Evolutionary conservation across 2,888 invertebrate genomes (phyloP).

Genomic region (Agrochola lota): DNA sequence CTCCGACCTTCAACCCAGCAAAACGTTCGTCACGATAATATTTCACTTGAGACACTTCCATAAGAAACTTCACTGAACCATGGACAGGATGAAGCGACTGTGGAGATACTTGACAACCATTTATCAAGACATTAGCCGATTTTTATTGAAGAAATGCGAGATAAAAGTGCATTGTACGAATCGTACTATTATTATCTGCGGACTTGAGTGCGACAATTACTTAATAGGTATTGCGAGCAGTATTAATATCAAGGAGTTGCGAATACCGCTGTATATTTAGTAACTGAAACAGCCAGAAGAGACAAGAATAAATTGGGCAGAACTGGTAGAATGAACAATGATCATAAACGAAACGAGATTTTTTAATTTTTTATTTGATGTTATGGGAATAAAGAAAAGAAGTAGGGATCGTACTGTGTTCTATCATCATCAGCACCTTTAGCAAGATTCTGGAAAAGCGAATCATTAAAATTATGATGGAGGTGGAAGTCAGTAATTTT

Average conservation of each 20-base stretch:
- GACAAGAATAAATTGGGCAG: too few species aligned
- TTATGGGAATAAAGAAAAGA: too few species aligned
- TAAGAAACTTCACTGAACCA: slow-evolving; percentile 31
- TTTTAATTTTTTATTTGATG: too few species aligned
- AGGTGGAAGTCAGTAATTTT: too few species aligned
- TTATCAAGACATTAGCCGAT: slow-evolving; percentile 45
- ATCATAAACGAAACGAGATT: too few species aligned
- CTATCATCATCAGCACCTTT: not conserved
- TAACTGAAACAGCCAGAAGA: too few species aligned
- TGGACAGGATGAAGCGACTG: slow-evolving; percentile 12
- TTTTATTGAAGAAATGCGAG: slow-evolving; percentile 27
- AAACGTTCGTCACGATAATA: slow-evolving; percentile 12
- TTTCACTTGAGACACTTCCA: slow-evolving; percentile 26
- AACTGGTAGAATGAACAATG: too few species aligned
- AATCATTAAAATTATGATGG: not conserved
- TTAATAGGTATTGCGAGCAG: not conserved
- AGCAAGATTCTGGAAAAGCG: not conserved
- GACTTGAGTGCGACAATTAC: not conserved
- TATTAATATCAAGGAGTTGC: not conserved
- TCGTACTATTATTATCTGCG: not conserved
- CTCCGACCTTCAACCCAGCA: not conserved
- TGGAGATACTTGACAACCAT: slow-evolving; percentile 38
- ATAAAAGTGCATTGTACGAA: not conserved
- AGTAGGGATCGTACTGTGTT: too few species aligned
- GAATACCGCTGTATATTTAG: too few species aligned